Base-by-base conservation (phyloP, 2,113 vertebrate genomes). In the Pangasianodon hypophthalmus region DNA sequence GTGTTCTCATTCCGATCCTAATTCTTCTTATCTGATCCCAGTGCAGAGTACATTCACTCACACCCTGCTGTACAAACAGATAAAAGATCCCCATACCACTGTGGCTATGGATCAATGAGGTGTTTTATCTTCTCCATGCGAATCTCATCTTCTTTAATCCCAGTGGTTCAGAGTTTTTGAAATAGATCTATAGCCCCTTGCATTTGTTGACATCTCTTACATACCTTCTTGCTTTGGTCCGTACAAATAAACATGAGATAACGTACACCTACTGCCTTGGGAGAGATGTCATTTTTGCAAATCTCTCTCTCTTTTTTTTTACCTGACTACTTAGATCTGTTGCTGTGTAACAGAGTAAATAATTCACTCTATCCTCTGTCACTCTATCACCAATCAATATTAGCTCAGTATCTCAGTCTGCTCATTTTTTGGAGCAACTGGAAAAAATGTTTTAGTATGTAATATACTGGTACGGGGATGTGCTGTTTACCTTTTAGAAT, bases 21-120 rank as follows among this genome's bases (percentile, higher is more conserved):
- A 21, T 50, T 50, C 60, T 62, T 67, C 26, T 69, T n/a, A 86
- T 86, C 44, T 60, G 24, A 88, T 81, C 46, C 91, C 87, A 46
- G 89, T 50, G 86, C 64, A 92, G 75, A 52, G 58, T 69, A 75
- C 60, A 71, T 19, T 32, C 44, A 67, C 54, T 46, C 60, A 52
- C 71, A 69, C 41, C 85, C 54, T 21, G 41, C 85, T 41, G 18
- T 64, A 89, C 82, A 85, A 67, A 60, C 56, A 67, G 44, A 84
- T 71, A 32, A 81, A 87, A 85, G 14, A 46, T 62, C 46, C n/a
- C 48, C 44, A 37, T 52, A 84, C 41, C 82, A 75, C 5, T 50
- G n/a, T n/a, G 41, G 79, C 67, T 19, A 85, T 82, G 41, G 52
- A 85, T 84, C 71, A 69, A 14, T 58, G 2, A 26, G 44, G 41